Base-by-base conservation (phyloP, 1,140 invertebrate species). In the Sipha flava region DNA sequence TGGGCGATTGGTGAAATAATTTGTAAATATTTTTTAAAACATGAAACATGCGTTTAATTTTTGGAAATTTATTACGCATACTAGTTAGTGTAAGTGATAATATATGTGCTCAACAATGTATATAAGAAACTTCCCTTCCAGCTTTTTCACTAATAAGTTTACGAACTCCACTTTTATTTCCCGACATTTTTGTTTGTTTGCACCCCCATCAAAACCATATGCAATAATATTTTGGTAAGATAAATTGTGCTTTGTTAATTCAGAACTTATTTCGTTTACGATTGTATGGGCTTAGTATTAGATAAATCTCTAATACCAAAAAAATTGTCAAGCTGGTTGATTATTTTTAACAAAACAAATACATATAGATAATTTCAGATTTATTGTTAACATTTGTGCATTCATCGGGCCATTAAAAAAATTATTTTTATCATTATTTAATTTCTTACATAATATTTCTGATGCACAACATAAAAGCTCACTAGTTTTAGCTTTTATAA, bases 351-450 rank as follows among this genome's bases (percentile, higher is more conserved):
- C 21, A 16, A 68, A 68, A 26, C 64, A 0, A 68, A 68, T 14
- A 64, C 62, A 40, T 57, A 64, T 40, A 64, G 62, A 64, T 64
- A 40, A 40, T n/a, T 43, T 68, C 21, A 68, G 37, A 68, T 68
- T 45, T 68, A 45, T 68, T 45, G 3, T 68, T 68, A 18, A 68
- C 16, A 26, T 68, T 68, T 68, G 21, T 68, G 16, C 59, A 14
- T 68, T 68, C 64, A 68, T 68, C 12, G 12, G 64, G 21, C 21
- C 43, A 14, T 68, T 45, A 45, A 45, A 12, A 68, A 40, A 68
- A 29, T 26, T 68, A 26, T 68, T 68, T 68, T 1, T 3, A 26
- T 68, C 64, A 18, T 45, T 68, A 3, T 45, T 3, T 45, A 68
- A 68, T n/a, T 68, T 68, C 1, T 23, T n/a, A 68, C 16, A 3